These are phyloP conservation scores for Eleginops maclovinus DNA, from an alignment of 2,113 vertebrate species.

Conservation along the genomic window DNA sequence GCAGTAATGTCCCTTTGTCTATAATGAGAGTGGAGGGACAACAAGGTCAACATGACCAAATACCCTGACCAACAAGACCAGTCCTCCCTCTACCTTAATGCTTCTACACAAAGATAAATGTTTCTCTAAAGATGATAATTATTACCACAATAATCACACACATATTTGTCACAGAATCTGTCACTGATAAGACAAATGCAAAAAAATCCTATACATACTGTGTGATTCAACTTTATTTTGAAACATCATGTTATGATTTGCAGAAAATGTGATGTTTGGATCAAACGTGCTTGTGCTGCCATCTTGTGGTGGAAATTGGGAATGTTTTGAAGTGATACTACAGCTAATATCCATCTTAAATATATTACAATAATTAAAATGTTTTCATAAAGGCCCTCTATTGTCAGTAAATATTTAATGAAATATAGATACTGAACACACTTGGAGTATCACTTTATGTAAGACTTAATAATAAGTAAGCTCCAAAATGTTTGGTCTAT, in stretches of 20 bases:
- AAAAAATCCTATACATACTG: conserved; percentile 30
- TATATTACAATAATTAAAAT: background rate
- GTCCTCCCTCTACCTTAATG: conserved; percentile 23
- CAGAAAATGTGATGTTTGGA: background rate
- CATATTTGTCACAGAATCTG: background rate
- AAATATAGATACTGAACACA: background rate
- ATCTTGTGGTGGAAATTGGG: conserved; percentile 56
- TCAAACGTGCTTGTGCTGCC: conserved; percentile 46
- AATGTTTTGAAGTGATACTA: conserved; percentile 35
- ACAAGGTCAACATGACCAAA: conserved; percentile 55
- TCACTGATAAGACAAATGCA: background rate
- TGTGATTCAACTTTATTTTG: conserved; percentile 12
- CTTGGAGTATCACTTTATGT: conserved; percentile 24
- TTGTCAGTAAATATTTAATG: background rate
- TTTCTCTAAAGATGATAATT: conserved; percentile 36
- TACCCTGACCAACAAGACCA: conserved; percentile 3
- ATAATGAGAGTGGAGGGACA: conserved; percentile 39
- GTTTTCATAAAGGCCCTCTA: background rate
- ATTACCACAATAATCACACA: background rate
- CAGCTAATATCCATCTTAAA: background rate
- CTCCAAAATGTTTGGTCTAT: conserved; percentile 1
- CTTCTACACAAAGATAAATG: conserved; percentile 39
- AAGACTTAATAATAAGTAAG: background rate
- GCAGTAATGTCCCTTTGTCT: conserved; percentile 53
- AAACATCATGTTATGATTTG: conserved; percentile 28